These are phyloP conservation scores for Pipistrellus pygmaeus DNA, from an alignment of 2,797 vertebrate species.

Conservation along the genomic window DNA sequence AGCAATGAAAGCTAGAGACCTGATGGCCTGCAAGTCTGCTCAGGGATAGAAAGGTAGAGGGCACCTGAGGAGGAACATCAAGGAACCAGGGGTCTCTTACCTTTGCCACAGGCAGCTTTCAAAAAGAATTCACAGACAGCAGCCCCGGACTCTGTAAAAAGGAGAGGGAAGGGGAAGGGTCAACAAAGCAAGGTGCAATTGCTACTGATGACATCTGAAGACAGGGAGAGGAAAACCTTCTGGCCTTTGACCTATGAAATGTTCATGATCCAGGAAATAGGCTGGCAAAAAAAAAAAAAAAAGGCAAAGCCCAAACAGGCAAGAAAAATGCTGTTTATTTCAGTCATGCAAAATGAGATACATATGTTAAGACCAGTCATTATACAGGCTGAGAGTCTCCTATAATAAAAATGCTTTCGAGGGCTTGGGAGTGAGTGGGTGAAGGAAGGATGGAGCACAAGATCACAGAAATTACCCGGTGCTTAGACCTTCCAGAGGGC, in stretches of 20 bases:
- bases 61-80: neutral
- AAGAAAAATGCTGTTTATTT: neutral
- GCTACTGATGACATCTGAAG: neutral
- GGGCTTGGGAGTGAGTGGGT: neutral
- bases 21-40: neutral
- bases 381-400: neutral
- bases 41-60: neutral
- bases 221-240: neutral
- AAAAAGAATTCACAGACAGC: conserved; percentile 99
- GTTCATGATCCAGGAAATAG: neutral
- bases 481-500: neutral
- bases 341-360: neutral
- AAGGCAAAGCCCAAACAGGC: neutral
- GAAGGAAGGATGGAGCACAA: neutral
- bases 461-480: conserved; percentile 20
- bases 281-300: neutral
- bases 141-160: conserved; percentile 94
- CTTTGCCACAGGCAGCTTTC: conserved; percentile 97
- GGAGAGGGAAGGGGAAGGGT: conserved; percentile 57
- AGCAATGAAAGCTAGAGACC: neutral
- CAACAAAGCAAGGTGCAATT: neutral
- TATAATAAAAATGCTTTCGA: neutral
- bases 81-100: conserved; percentile 84
- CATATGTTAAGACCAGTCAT: neutral
- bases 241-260: neutral